A percentile compares a stretch with the other conserved stretches of the same genome.
Evolutionary conservation across 2,888 invertebrate species (phyloP).

Genomic region (Actias luna): DNA sequence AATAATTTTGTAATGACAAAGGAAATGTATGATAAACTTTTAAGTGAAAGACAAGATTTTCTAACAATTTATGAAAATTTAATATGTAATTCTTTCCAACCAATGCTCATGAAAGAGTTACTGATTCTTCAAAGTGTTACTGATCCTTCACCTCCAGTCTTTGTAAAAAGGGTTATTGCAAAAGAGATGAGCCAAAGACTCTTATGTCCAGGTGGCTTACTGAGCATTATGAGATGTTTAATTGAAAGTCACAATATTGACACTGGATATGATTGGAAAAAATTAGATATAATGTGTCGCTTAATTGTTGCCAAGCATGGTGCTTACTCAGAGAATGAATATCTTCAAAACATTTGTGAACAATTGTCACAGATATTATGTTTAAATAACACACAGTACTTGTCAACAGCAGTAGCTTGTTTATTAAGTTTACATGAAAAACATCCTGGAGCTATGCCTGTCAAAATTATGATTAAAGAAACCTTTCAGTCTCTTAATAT

Average conservation of each 20-base stretch:
- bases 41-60: constrained; percentile 76
- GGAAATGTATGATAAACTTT: constrained; percentile 77
- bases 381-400: constrained; percentile 64
- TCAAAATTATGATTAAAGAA: constrained; percentile 48
- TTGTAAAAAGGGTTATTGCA: constrained; percentile 84
- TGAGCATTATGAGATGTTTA: constrained; percentile 84
- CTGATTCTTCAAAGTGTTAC: constrained; percentile 82
- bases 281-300: constrained; percentile 84
- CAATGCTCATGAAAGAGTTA: constrained; percentile 85
- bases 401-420: constrained; percentile 80
- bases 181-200: constrained; percentile 83
- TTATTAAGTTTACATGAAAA: constrained; percentile 75
- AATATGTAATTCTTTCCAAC: constrained; percentile 80
- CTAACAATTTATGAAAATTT: constrained; percentile 73
- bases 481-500: constrained; percentile 54
- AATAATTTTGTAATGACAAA: constrained; percentile 77
- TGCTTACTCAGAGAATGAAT: constrained; percentile 63
- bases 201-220: constrained; percentile 83
- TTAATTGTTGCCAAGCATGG: constrained; percentile 82
- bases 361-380: constrained; percentile 77
- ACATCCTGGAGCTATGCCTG: constrained; percentile 63
- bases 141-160: constrained; percentile 78
- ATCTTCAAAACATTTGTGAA: constrained; percentile 76
- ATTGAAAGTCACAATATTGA: constrained; percentile 81
- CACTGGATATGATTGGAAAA: constrained; percentile 84